Base-by-base conservation (phyloP, 2,113 vertebrate genomes). In the Heliornis fulica region DNA sequence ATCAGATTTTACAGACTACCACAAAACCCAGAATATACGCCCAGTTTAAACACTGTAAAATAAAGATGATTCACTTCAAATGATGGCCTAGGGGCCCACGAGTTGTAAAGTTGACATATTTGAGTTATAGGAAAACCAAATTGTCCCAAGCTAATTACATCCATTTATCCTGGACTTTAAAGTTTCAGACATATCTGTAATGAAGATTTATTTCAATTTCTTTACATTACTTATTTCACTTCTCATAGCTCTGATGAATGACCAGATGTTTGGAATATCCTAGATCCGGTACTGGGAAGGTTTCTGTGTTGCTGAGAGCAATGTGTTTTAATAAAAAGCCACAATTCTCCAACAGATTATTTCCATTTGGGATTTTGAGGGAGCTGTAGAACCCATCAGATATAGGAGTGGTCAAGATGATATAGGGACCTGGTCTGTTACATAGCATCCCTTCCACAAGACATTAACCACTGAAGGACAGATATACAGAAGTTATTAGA, bases 131-230 rank as follows among this genome's bases (percentile, higher is more conserved):
- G 11, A 75, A 90, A 96, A 93, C n/a, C 64, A 59, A 86, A 94
- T 53, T 89, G 57, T 95, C 87, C 91, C 4, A 2, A 69, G 61
- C 53, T 94, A 95, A 97, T 96, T 94, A 94, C 94, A 95, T 56
- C 68, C 71, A 96, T 96, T 83, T 46, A 90, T 94, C 92, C 56
- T 63, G 57, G 76, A 77, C 76, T 83, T 88, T 54, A 60, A 91
- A 83, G 45, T 86, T 93, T 90, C 66, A 80, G 69, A 74, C 60
- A 78, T 63, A 90, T 86, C 64, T 48, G 41, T 78, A 90, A 93
- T 77, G 59, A 92, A 83, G 83, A 92, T 70, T 74, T 83, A 79
- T 88, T 93, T 93, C 38, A 34, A 14, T 78, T 95, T 83, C 45
- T 61, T 90, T 79, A 61, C 82, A 22, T 45, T 82, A 63, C 46